Evolutionary conservation across 1,140 invertebrate genomes (phyloP).

Genomic region (Odontomachus brunneus): DNA sequence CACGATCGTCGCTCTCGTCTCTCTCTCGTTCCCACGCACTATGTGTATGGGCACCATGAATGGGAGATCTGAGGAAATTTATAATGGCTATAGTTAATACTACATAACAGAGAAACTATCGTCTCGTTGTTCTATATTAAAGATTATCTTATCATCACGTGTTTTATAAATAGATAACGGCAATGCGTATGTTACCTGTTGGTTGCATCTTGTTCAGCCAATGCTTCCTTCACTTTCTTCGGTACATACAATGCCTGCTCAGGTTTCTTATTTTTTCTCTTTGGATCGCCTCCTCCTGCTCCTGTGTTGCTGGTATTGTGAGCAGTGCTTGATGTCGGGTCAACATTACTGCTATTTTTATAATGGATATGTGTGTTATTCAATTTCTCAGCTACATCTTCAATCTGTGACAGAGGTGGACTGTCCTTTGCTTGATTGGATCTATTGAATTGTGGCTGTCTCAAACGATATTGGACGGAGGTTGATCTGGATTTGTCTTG

Average conservation of each 20-base stretch:
- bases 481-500: conserved; percentile 76
- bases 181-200: conserved; percentile 70
- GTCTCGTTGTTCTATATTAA: neutral
- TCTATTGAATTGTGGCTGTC: conserved; percentile 73
- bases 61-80: conserved; percentile 72
- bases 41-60: conserved; percentile 46
- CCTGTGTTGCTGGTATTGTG: conserved; percentile 74
- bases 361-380: conserved; percentile 78
- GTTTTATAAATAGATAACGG: neutral
- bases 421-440: conserved; percentile 67
- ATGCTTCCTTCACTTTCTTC: conserved; percentile 85
- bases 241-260: conserved; percentile 87
- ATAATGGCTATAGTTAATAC: neutral
- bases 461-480: conserved; percentile 81
- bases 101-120: neutral
- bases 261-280: conserved; percentile 85
- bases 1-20: conserved; percentile 80
- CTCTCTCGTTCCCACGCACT: conserved; percentile 78
- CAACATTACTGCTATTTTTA: conserved; percentile 75
- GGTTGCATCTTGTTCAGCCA: conserved; percentile 81
- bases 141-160: neutral
- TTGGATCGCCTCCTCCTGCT: conserved; percentile 76
- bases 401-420: conserved; percentile 68
- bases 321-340: conserved; percentile 72
- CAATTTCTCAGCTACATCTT: conserved; percentile 78